Evolutionary conservation across 2,888 invertebrate species (phyloP).

Genomic region (Oconnorella tubifera): DNA sequence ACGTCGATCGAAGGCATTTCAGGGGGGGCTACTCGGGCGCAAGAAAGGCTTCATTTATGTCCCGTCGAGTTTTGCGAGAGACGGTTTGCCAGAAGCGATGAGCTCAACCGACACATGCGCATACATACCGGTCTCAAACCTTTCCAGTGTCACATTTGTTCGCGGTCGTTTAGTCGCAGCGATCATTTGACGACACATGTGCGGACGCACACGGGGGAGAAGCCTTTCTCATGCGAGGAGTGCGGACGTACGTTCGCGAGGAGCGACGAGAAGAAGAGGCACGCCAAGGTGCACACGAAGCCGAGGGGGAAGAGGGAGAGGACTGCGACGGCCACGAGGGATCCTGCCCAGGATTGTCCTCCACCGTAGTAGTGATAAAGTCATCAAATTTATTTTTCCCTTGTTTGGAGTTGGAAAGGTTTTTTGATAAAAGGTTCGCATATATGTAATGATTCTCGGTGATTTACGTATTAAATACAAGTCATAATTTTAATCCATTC

Average conservation of each 20-base stretch:
- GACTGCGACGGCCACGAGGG: not conserved
- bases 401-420: no score
- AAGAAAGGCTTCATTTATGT: conserved; percentile 96
- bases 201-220: conserved; percentile 86
- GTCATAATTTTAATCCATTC: no score
- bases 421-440: no score
- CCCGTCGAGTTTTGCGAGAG: conserved; percentile 96
- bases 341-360: not conserved
- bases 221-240: conserved; percentile 96
- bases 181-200: conserved; percentile 99
- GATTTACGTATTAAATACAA: no score
- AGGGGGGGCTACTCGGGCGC: conserved; percentile 73
- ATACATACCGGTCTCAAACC: conserved; percentile 99
- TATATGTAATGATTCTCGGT: no score
- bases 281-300: conserved; percentile 97
- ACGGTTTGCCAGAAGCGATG: conserved; percentile 94
- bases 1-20: no score
- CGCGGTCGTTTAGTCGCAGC: conserved; percentile 93
- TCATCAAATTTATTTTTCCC: no score
- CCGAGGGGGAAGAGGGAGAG: conserved; percentile 59
- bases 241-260: conserved; percentile 97
- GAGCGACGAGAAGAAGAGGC: conserved; percentile 97
- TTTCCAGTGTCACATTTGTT: conserved; percentile 94
- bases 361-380: not conserved
- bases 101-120: conserved; percentile 94